Evolutionary conservation across 2,797 vertebrate species (phyloP), one percentile per base, ranked within the genome.

Genomic region (Acrossocheilus fasciatus): DNA sequence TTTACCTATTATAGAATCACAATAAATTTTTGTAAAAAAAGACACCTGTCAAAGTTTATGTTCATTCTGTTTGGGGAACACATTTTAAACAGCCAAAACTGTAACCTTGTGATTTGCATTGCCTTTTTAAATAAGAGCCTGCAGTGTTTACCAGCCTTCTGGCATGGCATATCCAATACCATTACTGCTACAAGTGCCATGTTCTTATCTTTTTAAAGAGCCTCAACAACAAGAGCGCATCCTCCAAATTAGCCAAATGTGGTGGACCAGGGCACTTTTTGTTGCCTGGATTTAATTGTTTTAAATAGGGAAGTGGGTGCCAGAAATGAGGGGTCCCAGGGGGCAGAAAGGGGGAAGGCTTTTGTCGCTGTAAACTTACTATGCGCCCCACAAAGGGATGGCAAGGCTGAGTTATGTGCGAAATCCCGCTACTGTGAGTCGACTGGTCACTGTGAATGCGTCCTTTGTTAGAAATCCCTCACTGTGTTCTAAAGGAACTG

Each of bases 401-500:
- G 88, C 85, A 87, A 47, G 73, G 86, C 87, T 83, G 90, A 93
- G 88, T 87, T 76, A 90, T 87, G 79, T 83, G 69, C 86, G 75
- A 86, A 82, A 87, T 89, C 77, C 88, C 10, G 79, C 86, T 50
- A 88, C 76, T 76, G 81, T 81, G 83, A 81, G 34, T 64, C 18
- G 88, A 85, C 74, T 62, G 54, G 84, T 83, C 82, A 69, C 84
- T 79, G 41, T 94, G 92, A 95, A 95, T 90, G 92, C 87, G 62
- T 68, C 86, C 91, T 91, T 94, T 95, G 93, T 95, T 88, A 66
- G 23, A 84, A 82, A 85, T 57, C 84, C 88, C 77, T 89, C 59
- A 36, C 86, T 64, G 57, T 36, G 43, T 79, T 77, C 89, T 89
- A 91, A 89, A 89, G 91, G 81, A 83, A 89, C 90, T 83, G 43